Conservation (phyloP, 2,888 invertebrate genomes). For the Lithosia quadra region DNA sequence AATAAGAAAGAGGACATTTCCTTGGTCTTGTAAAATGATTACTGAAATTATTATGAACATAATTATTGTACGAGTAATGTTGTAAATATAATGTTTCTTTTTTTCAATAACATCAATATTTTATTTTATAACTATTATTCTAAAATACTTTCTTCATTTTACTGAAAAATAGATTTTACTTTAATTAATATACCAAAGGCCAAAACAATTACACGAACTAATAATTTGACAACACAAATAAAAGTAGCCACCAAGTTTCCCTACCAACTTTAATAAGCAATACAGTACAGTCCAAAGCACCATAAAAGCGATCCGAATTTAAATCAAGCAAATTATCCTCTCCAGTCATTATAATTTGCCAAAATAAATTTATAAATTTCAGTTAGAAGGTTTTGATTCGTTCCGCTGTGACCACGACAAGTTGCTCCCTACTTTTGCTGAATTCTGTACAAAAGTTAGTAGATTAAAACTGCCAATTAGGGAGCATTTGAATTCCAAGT, state of each 20-base stretch:
- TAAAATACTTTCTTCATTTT: too few species aligned
- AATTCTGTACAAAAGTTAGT: constrained; percentile 85
- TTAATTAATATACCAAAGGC: neutral
- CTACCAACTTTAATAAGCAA: constrained; percentile 52
- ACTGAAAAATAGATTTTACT: too few species aligned
- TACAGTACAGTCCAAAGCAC: constrained; percentile 54
- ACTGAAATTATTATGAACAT: too few species aligned
- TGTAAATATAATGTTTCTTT: too few species aligned
- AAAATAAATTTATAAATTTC: constrained; percentile 80
- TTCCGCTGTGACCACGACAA: constrained; percentile 81
- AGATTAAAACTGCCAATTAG: constrained; percentile 87
- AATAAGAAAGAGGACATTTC: too few species aligned
- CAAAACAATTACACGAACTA: constrained; percentile 9
- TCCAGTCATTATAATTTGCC: constrained; percentile 72
- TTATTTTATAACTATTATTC: too few species aligned
- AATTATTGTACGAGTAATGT: too few species aligned
- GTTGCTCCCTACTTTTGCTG: constrained; percentile 81
- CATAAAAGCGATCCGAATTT: constrained; percentile 64
- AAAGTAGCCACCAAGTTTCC: constrained; percentile 24
- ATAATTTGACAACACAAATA: constrained; percentile 17
- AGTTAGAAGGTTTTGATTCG: constrained; percentile 80
- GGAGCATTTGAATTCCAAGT: constrained; percentile 84
- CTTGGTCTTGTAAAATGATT: too few species aligned
- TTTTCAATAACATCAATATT: too few species aligned
- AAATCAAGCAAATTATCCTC: constrained; percentile 73